phyloP scores from a whole-genome alignment of 2,888 invertebrate species.

The Zhuqinia jingwanae region DNA sequence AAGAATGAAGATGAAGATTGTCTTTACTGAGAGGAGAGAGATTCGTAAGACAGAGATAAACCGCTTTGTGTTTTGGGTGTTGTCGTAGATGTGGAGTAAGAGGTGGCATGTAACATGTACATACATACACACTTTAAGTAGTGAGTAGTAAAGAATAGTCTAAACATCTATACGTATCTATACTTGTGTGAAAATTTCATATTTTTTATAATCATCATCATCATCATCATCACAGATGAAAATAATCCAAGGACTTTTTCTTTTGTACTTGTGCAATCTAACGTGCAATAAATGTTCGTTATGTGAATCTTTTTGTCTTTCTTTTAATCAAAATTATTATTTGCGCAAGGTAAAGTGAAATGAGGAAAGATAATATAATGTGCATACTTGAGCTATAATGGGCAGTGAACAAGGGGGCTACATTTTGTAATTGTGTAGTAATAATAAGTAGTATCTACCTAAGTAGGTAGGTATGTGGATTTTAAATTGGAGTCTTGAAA shows the following conservation, averaged over 20 bases:
- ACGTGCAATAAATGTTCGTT: too few relatives aligned
- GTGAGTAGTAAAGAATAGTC: background rate
- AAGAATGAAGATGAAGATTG: constrained; percentile 13
- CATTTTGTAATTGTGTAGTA: constrained; percentile 28
- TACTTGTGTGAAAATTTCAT: constrained; percentile 60
- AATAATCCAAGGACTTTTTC: background rate
- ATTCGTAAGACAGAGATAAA: constrained; percentile 15
- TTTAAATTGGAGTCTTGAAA: background rate
- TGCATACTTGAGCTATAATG: constrained; percentile 1
- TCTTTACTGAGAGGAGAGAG: background rate
- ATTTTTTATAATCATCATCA: constrained; percentile 25
- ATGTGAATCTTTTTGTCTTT: background rate
- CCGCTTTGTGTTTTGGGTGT: too few relatives aligned
- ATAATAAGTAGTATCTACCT: background rate
- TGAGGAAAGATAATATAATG: constrained; percentile 23
- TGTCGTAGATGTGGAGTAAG: background rate
- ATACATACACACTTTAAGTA: too few relatives aligned
- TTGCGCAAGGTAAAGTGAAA: constrained; percentile 6
- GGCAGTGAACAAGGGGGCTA: too few relatives aligned
- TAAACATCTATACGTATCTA: background rate
- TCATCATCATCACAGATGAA: constrained; percentile 30
- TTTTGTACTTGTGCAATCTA: background rate
- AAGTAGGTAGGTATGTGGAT: background rate
- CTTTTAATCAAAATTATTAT: constrained; percentile 54
- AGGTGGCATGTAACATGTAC: too few relatives aligned